Percentiles rank a stretch among this genome's conserved stretches.
Evolutionary conservation across 2,797 vertebrate species (phyloP).

Genomic region (Eleutherodactylus coqui): DNA sequence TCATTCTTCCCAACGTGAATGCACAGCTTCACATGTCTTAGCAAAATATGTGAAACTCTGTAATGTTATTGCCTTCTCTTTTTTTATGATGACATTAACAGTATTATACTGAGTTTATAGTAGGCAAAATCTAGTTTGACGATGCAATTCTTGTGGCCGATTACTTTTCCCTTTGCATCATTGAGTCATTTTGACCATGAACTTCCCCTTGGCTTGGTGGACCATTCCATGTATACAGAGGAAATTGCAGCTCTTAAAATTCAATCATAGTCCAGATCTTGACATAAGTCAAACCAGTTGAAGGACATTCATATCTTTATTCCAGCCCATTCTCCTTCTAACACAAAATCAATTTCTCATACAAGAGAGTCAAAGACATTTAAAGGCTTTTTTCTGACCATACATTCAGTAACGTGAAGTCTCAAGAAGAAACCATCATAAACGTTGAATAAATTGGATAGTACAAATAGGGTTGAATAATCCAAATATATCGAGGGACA

Average conservation of each 20-base stretch:
- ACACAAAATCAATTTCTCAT: constrained; percentile 7
- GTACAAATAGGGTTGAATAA: background rate
- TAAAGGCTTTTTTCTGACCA: background rate
- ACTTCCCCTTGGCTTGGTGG: background rate
- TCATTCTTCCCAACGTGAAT: no score
- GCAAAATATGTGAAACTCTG: background rate
- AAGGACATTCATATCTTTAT: background rate
- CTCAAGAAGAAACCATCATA: background rate
- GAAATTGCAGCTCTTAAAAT: background rate
- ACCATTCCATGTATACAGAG: background rate
- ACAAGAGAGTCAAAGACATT: background rate
- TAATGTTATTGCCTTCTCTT: background rate
- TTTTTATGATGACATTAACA: background rate
- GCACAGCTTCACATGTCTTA: no score
- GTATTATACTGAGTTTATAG: background rate
- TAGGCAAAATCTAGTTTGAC: background rate
- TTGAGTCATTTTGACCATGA: background rate
- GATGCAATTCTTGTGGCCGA: background rate
- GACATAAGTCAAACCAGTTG: background rate
- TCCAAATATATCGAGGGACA: no score
- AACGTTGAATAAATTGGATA: background rate
- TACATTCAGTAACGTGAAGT: background rate
- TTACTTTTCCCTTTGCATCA: background rate
- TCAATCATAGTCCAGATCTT: background rate
- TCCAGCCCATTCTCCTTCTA: background rate